A percentile compares a stretch with the other conserved stretches of the same genome.
phyloP scores from a whole-genome alignment of 2,797 vertebrate genomes.

The Champsocephalus gunnari region DNA sequence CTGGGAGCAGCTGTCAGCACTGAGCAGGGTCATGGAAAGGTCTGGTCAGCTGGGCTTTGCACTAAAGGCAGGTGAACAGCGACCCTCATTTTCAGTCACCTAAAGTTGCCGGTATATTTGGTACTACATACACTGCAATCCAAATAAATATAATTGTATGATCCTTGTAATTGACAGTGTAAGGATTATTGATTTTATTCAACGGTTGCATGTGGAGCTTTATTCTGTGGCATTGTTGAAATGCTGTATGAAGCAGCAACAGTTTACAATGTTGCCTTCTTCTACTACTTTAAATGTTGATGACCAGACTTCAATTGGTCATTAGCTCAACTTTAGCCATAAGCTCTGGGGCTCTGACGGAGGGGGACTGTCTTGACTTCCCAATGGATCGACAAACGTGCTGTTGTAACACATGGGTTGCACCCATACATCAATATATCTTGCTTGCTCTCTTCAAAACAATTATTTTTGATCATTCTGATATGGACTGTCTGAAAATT shows the following conservation, averaged over 20 bases:
- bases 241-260: too few species aligned
- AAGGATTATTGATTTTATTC: slow-evolving; percentile 3
- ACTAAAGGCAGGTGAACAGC: slow-evolving; percentile 45
- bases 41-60: slow-evolving; percentile 62
- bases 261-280: background rate
- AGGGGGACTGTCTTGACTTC: too few species aligned
- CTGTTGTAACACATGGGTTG: too few species aligned
- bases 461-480: too few species aligned
- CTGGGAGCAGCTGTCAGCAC: slow-evolving; percentile 64
- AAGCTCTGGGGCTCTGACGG: too few species aligned
- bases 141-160: background rate
- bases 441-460: too few species aligned
- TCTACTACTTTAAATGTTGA: background rate
- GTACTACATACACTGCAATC: background rate
- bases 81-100: slow-evolving; percentile 29
- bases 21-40: slow-evolving; percentile 74
- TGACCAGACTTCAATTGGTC: background rate
- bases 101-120: background rate
- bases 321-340: too few species aligned
- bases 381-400: too few species aligned
- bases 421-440: too few species aligned
- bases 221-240: background rate
- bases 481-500: background rate
- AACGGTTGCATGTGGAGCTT: background rate
- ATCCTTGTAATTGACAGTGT: background rate